Conservation (phyloP, 2,113 vertebrate species). For the Chionis minor region DNA sequence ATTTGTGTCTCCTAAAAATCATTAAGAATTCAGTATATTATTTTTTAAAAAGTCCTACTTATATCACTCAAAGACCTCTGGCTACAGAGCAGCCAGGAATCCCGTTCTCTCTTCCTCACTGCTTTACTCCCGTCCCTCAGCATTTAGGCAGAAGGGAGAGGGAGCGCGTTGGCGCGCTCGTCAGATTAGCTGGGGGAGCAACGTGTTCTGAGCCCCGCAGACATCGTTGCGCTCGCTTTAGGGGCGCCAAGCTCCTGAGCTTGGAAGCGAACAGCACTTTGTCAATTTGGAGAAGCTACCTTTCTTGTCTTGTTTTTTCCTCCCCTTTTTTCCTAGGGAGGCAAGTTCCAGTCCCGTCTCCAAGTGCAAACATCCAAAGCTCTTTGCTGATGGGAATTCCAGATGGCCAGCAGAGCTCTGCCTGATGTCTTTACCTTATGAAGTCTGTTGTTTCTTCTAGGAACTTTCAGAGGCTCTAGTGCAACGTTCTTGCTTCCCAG, state of each 20-base stretch:
- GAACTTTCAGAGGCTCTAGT: neutral
- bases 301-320: neutral
- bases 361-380: neutral
- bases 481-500: neutral
- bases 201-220: rapidly evolving
- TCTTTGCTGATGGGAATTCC: neutral
- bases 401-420: neutral
- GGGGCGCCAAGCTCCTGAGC: neutral
- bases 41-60: neutral
- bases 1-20: neutral
- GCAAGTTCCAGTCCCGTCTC: neutral
- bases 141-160: neutral
- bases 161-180: rapidly evolving
- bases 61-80: neutral
- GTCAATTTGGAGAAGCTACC: neutral
- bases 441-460: conserved; percentile 14
- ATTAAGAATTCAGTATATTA: neutral
- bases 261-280: rapidly evolving
- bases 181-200: neutral
- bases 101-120: neutral
- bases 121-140: rapidly evolving
- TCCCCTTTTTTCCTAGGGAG: neutral
- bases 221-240: rapidly evolving
- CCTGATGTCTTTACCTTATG: conserved; percentile 15
- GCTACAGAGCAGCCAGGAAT: neutral